These are phyloP conservation scores for Drosophila tani DNA, from an alignment of 1,140 invertebrate genomes.

Conservation along the genomic window DNA sequence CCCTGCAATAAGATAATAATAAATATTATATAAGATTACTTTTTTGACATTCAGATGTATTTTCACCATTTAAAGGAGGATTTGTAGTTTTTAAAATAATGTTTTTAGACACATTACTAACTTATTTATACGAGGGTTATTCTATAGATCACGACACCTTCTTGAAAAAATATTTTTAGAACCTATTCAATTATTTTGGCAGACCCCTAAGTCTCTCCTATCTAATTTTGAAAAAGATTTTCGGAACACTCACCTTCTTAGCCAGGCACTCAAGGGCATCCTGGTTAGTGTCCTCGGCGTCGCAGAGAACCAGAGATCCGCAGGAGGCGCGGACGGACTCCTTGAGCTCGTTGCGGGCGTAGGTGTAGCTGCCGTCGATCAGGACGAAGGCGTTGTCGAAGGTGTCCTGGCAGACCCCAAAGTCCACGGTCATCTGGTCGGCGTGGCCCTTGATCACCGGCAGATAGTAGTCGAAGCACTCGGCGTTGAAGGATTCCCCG, in stretches of 20 bases:
- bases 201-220: too few relatives aligned
- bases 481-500: constrained; percentile 11
- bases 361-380: constrained; percentile 6
- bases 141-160: too few relatives aligned
- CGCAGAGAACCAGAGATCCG: constrained; percentile 2
- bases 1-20: not conserved
- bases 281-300: not conserved
- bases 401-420: not conserved
- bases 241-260: not conserved
- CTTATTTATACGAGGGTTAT: too few relatives aligned
- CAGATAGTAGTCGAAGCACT: constrained; percentile 24
- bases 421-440: constrained; percentile 19
- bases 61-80: too few relatives aligned
- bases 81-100: too few relatives aligned
- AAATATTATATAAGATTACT: too few relatives aligned
- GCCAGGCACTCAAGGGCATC: constrained; percentile 2
- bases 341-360: constrained; percentile 1
- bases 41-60: too few relatives aligned
- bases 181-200: too few relatives aligned
- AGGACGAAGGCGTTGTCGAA: not conserved
- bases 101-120: too few relatives aligned
- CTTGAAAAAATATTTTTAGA: too few relatives aligned
- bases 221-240: not conserved
- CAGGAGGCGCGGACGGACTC: not conserved
- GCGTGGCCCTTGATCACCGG: constrained; percentile 20